These are phyloP conservation scores for Ambastaia sidthimunki DNA, from an alignment of 2,797 vertebrate species.

Conservation along the genomic window DNA sequence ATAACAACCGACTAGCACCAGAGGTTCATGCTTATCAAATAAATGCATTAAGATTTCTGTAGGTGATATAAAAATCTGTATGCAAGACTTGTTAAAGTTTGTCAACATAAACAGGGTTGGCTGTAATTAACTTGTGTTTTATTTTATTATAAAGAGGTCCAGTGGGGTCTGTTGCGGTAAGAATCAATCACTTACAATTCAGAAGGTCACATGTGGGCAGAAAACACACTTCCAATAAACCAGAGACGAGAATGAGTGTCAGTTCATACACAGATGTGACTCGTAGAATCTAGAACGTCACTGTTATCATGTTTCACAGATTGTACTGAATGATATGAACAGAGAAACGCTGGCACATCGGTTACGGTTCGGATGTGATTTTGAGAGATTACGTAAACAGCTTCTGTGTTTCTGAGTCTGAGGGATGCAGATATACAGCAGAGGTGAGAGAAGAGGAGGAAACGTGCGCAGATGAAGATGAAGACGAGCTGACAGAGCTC, in stretches of 20 bases:
- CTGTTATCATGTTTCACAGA: not conserved
- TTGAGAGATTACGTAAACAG: constrained; percentile 23
- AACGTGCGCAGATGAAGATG: constrained; percentile 24
- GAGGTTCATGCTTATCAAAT: constrained; percentile 23
- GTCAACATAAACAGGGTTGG: not conserved
- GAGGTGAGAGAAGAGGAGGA: constrained; percentile 32
- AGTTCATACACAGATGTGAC: no score
- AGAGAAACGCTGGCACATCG: constrained; percentile 4
- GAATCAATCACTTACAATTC: constrained; percentile 35
- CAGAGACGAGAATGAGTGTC: no score
- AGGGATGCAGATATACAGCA: constrained; percentile 7
- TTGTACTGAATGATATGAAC: constrained; percentile 3
- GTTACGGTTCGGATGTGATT: not conserved
- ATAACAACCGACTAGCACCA: constrained; percentile 57
- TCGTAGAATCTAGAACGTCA: no score
- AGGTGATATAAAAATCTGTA: not conserved
- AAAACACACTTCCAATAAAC: not conserved
- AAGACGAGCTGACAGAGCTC: constrained; percentile 41
- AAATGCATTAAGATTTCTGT: constrained; percentile 10
- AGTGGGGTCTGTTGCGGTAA: constrained; percentile 13
- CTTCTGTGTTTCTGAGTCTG: constrained; percentile 5
- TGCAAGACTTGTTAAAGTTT: not conserved
- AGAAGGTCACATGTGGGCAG: not conserved
- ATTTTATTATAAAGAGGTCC: not conserved
- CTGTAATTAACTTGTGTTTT: not conserved